A percentile compares a stretch with the other conserved stretches of the same genome.
These are phyloP conservation scores for Brachyhypopomus occidentalis DNA, from an alignment of 2,113 vertebrate species.

Conservation along the genomic window DNA sequence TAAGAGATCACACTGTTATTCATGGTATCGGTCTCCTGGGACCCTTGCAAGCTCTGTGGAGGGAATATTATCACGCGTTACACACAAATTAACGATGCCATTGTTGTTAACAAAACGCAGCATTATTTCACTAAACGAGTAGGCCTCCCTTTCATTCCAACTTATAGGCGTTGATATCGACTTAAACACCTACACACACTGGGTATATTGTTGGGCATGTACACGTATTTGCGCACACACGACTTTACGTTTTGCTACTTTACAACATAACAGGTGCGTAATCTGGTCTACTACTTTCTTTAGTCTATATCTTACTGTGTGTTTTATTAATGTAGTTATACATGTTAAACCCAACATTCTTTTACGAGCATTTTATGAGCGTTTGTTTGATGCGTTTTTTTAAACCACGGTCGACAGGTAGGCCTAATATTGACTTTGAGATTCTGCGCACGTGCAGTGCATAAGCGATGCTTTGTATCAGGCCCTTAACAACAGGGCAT, in stretches of 20 bases:
- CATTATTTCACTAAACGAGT: background rate
- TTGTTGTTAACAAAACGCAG: constrained; percentile 12
- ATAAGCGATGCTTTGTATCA: constrained; percentile 49
- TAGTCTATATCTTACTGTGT: no score
- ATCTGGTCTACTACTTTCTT: no score
- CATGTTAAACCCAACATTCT: no score
- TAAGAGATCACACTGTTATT: background rate
- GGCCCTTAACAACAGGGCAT: constrained; percentile 61
- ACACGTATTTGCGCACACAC: no score
- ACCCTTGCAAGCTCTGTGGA: constrained; percentile 21
- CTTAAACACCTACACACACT: background rate
- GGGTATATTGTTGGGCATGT: no score
- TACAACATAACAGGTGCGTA: no score
- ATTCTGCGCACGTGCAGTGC: background rate
- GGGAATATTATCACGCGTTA: constrained; percentile 22
- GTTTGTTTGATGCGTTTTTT: no score
- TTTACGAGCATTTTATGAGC: no score
- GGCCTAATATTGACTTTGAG: background rate
- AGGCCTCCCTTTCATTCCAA: background rate
- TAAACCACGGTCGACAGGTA: background rate
- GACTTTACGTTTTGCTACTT: no score
- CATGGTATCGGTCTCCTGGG: constrained; percentile 9
- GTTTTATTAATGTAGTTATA: no score
- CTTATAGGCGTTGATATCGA: no score
- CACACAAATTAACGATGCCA: constrained; percentile 14